These are phyloP conservation scores for Vanacampus margaritifer DNA, from an alignment of 2,113 vertebrate genomes.

Conservation along the genomic window DNA sequence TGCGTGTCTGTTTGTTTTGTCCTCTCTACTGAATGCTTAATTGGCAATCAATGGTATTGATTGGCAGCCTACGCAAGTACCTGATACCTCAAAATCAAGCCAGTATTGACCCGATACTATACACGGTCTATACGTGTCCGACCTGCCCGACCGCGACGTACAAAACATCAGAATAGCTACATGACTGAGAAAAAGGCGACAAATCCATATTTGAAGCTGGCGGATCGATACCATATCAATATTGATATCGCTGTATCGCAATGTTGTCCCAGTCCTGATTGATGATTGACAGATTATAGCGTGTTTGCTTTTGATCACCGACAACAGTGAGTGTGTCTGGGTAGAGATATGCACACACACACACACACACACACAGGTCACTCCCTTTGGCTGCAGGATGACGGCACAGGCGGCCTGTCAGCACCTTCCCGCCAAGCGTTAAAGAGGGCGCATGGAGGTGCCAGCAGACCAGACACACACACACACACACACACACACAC, in stretches of 20 bases:
- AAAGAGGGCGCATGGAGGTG: conserved; percentile 65
- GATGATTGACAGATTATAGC: too few relatives aligned
- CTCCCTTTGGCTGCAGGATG: conserved; percentile 56
- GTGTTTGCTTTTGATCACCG: not conserved
- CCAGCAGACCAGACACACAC: conserved; percentile 51
- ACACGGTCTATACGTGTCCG: too few relatives aligned
- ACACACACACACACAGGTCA: conserved; percentile 21
- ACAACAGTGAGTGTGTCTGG: not conserved
- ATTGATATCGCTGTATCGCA: too few relatives aligned
- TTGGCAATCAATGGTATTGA: conserved; percentile 19
- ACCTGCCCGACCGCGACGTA: too few relatives aligned
- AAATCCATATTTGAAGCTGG: too few relatives aligned
- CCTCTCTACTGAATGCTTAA: conserved; percentile 1
- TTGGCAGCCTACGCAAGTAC: too few relatives aligned
- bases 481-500: conserved; percentile 35
- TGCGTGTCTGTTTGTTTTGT: not conserved
- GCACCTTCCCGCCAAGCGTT: conserved; percentile 69
- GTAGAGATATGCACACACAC: conserved; percentile 7
- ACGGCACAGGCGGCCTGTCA: conserved; percentile 57
- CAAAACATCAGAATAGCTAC: too few relatives aligned
- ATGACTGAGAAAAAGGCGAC: too few relatives aligned
- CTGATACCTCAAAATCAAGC: too few relatives aligned
- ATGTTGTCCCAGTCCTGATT: too few relatives aligned
- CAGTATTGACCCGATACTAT: too few relatives aligned
- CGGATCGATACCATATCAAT: too few relatives aligned